phyloP scores from a whole-genome alignment of 2,797 vertebrate species.

The Sebastes wilsoni region DNA sequence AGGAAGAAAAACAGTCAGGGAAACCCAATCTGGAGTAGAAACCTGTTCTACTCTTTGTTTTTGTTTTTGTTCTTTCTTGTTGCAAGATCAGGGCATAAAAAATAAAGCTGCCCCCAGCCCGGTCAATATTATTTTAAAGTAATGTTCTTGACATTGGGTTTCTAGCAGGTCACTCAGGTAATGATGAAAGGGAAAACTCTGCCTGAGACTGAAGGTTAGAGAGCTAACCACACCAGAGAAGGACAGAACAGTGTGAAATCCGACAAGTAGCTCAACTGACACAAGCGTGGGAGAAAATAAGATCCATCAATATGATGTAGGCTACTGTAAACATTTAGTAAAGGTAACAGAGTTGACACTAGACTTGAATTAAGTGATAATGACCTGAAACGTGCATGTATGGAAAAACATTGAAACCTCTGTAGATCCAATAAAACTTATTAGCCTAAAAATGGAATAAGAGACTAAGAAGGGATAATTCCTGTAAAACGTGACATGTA shows the following conservation, averaged over 20 bases:
- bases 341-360: background rate
- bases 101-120: background rate
- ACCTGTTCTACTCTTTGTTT: background rate
- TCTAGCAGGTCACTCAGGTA: background rate
- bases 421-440: background rate
- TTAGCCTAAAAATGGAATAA: background rate
- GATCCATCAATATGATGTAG: background rate
- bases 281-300: background rate
- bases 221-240: background rate
- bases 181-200: background rate
- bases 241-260: background rate
- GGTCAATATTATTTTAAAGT: background rate
- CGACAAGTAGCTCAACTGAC: background rate
- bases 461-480: background rate
- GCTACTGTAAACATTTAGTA: background rate
- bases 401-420: background rate
- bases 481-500: background rate
- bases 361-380: background rate
- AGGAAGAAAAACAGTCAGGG: background rate
- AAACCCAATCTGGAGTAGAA: background rate
- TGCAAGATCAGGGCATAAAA: background rate
- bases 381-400: background rate
- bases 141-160: background rate
- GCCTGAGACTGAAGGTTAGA: background rate
- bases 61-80: background rate